Conservation (phyloP, 2,888 invertebrate genomes). For the Alcis repandata region DNA sequence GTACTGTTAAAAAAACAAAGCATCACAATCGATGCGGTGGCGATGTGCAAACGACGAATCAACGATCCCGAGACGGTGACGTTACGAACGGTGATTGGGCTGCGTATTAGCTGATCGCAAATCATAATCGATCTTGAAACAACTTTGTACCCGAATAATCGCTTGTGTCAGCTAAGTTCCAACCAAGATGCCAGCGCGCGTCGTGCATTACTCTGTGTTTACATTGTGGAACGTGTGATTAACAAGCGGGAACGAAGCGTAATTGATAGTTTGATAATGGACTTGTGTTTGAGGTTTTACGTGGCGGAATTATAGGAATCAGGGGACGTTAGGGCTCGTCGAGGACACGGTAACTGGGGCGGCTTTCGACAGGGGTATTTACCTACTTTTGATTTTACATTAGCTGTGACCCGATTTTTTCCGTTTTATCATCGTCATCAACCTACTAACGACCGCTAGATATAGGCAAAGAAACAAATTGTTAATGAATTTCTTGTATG, state of each 20-base stretch:
- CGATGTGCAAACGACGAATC: no score
- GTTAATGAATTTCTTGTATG: no score
- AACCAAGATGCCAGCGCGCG: conserved; percentile 13
- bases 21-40: no score
- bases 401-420: neutral
- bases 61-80: no score
- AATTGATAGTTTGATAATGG: conserved; percentile 35
- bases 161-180: no score
- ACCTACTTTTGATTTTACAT: neutral
- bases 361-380: neutral
- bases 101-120: no score
- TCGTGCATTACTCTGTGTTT: conserved; percentile 7
- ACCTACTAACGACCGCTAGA: no score
- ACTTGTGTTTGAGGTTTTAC: conserved; percentile 39
- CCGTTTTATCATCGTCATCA: neutral
- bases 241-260: conserved; percentile 15
- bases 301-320: conserved; percentile 18
- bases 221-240: conserved; percentile 33
- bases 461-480: no score
- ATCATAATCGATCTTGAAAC: no score
- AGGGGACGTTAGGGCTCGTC: conserved; percentile 1
- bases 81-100: no score
- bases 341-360: conserved; percentile 3
- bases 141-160: neutral
- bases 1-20: no score